Base-by-base conservation (phyloP, 2,113 vertebrate species). In the Thunnus maccoyii region DNA sequence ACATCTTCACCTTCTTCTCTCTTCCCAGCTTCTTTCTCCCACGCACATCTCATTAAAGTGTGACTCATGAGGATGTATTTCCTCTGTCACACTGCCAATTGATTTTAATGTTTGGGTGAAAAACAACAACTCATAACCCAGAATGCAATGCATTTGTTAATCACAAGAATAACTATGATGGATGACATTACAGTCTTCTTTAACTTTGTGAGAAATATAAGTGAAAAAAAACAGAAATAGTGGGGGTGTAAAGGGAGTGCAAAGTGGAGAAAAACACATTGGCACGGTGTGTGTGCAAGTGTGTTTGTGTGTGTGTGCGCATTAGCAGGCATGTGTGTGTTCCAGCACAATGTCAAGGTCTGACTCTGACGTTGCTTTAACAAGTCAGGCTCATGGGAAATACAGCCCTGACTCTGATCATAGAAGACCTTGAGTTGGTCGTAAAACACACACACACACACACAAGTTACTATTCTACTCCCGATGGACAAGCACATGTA, bases 1-100 rank as follows among this genome's bases (percentile, higher is more conserved):
- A 17, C 68, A n/a, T 57, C 60, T 66, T 71, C 14, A 78, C 27
- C 57, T 4, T 58, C 63, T 54, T 63, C 47, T 54, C 25, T 71
- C 58, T 50, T 41, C 27, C 51, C 25, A 25, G 48, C 78, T 18
- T 78, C 76, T 64, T 47, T 72, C 79, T 48, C 81, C 58, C 78
- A 57, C 73, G 4, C 68, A 84, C 82, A 78, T 78, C 81, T 85
- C 71, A 81, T 88, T 82, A 79, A 73, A 79, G 55, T 50, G n/a
- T 72, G 63, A 74, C 75, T 89, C 83, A 66, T 30, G 69, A 13
- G 66, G 61, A 61, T 75, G 14, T 30, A 15, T 69, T 73, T 71
- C 46, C 41, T 61, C 64, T 32, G 15, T 71, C 75, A 22, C 15
- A 0, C 36, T 27, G 25, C 9, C 60, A 9, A 51, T 18, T 67